A percentile compares a stretch with the other conserved stretches of the same genome.
These are phyloP conservation scores for Aix galericulata DNA, from an alignment of 2,113 vertebrate genomes.

Conservation along the genomic window DNA sequence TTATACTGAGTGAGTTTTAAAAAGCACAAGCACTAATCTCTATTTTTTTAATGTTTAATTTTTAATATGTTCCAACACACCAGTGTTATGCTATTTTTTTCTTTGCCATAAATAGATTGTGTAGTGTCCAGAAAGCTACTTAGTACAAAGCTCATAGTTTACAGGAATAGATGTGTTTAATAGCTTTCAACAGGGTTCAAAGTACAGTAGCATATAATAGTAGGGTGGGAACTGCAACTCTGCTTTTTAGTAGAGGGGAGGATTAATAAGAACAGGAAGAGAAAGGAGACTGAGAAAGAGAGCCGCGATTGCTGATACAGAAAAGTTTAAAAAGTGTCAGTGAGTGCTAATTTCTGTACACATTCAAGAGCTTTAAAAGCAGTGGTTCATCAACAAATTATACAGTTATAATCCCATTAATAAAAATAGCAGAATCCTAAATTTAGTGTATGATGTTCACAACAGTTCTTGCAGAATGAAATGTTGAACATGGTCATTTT, in stretches of 20 bases:
- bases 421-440: slow-evolving; percentile 25
- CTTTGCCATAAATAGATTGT: not conserved
- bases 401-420: not conserved
- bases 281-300: not conserved
- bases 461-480: not conserved
- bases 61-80: not conserved
- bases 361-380: slow-evolving; percentile 55
- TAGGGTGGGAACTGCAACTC: not conserved
- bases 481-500: not conserved
- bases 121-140: not conserved
- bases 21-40: not conserved
- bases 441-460: not conserved
- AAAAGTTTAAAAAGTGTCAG: slow-evolving; percentile 12
- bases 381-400: slow-evolving; percentile 55
- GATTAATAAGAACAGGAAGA: not conserved
- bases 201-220: not conserved
- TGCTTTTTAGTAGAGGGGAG: not conserved
- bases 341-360: slow-evolving; percentile 44
- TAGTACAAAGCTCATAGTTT: not conserved
- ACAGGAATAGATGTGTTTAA: not conserved
- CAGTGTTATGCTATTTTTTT: not conserved
- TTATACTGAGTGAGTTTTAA: not conserved
- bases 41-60: not conserved
- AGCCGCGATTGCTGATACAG: slow-evolving; percentile 28
- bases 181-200: not conserved